Evolutionary conservation across 2,888 invertebrate species (phyloP), one percentile per base, ranked within the genome.

Genomic region (Bimastos eiseni): DNA sequence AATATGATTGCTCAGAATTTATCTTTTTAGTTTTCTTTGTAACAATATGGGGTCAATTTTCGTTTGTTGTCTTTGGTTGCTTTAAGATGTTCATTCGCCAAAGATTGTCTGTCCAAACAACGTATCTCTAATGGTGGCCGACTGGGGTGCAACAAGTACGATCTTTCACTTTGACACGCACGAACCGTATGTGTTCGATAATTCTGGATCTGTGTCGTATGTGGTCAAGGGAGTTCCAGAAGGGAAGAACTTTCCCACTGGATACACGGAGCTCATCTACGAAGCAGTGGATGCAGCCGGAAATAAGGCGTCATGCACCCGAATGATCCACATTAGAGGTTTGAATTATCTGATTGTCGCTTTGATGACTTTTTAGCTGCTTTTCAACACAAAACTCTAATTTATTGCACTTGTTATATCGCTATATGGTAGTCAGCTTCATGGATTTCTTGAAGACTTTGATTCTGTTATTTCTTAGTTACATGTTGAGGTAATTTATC

Each of bases 201-300:
- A 93, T 90, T 93, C 93, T 4, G 92, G 92, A 30, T 83, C 91
- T 30, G 91, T 91, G 34, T 88, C 34, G 37, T 91, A 49, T 88
- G 84, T 19, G 30, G 84, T 91, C 37, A 84, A 13, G 17, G 91
- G 89, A 30, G 83, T 83, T 38, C 89, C 90, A 30, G 36, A 86
- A 33, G 55, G 41, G 36, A 83, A 55, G 37, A 90, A 88, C 33
- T 90, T 93, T 55, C 88, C 91, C 17, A 89, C 92, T 44, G 93
- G 93, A 30, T 89, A 90, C 89, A 92, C 93, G 36, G 90, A 91
- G 90, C 90, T 93, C 37, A 91, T 91, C 36, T 93, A 93, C 88
- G 88, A 91, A 33, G 93, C 92, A n/a, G 88, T 89, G n/a, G 93
- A 93, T 89, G 88, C 38, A 19, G 90, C 92, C 17, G 93, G 93